These are phyloP conservation scores for Ptychadena robeensis DNA, from an alignment of 2,797 vertebrate species.

Conservation along the genomic window DNA sequence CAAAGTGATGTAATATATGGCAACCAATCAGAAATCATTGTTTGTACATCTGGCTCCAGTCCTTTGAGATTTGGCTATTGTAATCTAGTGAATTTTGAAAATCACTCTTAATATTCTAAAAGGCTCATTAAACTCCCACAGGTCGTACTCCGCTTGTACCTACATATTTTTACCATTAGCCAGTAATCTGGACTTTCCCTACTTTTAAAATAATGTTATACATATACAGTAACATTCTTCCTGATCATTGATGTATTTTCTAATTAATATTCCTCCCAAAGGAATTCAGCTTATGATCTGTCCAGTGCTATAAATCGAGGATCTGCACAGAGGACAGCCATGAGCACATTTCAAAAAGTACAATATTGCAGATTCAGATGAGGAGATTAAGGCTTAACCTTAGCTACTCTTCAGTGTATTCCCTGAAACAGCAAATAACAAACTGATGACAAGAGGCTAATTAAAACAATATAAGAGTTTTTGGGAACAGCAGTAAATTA, in stretches of 20 bases:
- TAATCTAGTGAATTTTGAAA: too few relatives aligned
- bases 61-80: too few relatives aligned
- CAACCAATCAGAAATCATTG: too few relatives aligned
- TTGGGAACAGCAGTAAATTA: conserved; percentile 46
- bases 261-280: conserved; percentile 9
- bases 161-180: neutral
- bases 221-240: neutral
- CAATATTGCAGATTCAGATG: neutral
- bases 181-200: neutral
- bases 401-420: conserved; percentile 29
- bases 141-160: too few relatives aligned
- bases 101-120: too few relatives aligned
- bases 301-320: neutral
- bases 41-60: too few relatives aligned
- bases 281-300: neutral
- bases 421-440: conserved; percentile 45
- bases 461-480: conserved; percentile 55
- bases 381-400: conserved; percentile 23
- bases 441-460: conserved; percentile 55
- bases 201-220: neutral
- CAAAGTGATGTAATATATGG: too few relatives aligned
- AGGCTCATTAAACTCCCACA: too few relatives aligned
- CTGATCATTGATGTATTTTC: neutral
- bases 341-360: neutral
- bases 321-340: neutral